Evolutionary conservation across 1,140 invertebrate genomes (phyloP), one percentile per base, ranked within the genome.

Genomic region (Uloborus diversus): DNA sequence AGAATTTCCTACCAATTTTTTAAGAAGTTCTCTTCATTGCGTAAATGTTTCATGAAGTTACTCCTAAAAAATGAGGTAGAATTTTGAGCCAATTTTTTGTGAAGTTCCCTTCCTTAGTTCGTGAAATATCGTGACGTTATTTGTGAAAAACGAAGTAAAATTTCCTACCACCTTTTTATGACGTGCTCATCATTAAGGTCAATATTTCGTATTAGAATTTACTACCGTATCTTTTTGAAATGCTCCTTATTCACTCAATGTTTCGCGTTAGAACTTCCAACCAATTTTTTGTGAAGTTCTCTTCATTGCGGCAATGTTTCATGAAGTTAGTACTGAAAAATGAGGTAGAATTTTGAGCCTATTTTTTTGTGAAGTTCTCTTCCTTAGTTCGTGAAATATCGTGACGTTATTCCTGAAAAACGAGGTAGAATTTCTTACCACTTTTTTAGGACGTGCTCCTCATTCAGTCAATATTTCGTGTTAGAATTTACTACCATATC

Each of bases 1-100:
- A n/a, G 61, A 37, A 35, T 37, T 64, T 35, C 27, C 35, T 37
- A 64, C 42, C 61, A 64, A 64, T 64, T 64, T 37, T 32, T 27
- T 37, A 35, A 23, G 28, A 37, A 32, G 13, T 13, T 13, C 61
- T 37, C 61, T 35, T 64, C n/a, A 35, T 35, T 32, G 61, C 32
- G 33, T 14, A 2, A 13, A 25, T 27, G 30, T 23, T n/a, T n/a
- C n/a, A n/a, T 17, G 4, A n/a, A 62, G 59, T 13, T 9, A 7
- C 9, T 62, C 28, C 28, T 9, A 20, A 20, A n/a, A 28, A 30
- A 61, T 61, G 33, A 33, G 33, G 20, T 61, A 33, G 28, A 61
- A 56, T 27, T 27, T 56, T 56, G 28, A 13, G 11, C 23, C 53
- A 20, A 61, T 61, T 61, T 28, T 61, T 61, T 28, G 28, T 17